A percentile compares a stretch with the other conserved stretches of the same genome.
Evolutionary conservation across 2,113 vertebrate species (phyloP).

Genomic region (Chaetodon trifascialis): DNA sequence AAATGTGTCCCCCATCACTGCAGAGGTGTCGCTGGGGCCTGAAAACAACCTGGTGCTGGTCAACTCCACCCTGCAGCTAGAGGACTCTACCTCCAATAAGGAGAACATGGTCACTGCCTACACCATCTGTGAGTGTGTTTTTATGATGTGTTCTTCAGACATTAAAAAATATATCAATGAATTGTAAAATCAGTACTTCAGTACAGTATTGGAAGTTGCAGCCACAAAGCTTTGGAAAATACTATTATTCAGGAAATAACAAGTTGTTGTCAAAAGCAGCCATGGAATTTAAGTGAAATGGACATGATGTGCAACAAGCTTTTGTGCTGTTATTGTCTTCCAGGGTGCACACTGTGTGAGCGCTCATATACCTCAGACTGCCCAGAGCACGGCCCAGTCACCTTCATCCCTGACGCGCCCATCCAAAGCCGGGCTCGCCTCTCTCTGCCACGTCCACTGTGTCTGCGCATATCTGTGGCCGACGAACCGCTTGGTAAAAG

Average conservation of each 20-base stretch:
- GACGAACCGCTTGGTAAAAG: conserved; percentile 91
- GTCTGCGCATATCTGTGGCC: conserved; percentile 91
- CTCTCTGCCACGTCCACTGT: conserved; percentile 93
- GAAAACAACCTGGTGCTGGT: conserved; percentile 95
- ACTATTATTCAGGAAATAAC: not conserved
- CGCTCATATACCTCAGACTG: conserved; percentile 96
- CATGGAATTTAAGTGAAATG: too few relatives aligned
- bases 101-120: conserved; percentile 94
- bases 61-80: conserved; percentile 92
- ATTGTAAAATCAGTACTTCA: not conserved
- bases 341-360: conserved; percentile 98
- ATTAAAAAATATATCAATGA: not conserved
- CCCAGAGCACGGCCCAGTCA: conserved; percentile 95
- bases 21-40: conserved; percentile 94
- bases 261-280: too few relatives aligned
- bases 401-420: conserved; percentile 93
- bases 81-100: conserved; percentile 94
- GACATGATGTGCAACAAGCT: not conserved
- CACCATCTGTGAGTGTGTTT: conserved; percentile 90
- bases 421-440: conserved; percentile 96
- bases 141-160: not conserved
- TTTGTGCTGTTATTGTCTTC: not conserved
- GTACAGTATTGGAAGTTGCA: not conserved
- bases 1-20: conserved; percentile 92
- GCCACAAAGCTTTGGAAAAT: not conserved